phyloP scores from a whole-genome alignment of 2,888 invertebrate genomes.

The Pyrochroa serraticornis region DNA sequence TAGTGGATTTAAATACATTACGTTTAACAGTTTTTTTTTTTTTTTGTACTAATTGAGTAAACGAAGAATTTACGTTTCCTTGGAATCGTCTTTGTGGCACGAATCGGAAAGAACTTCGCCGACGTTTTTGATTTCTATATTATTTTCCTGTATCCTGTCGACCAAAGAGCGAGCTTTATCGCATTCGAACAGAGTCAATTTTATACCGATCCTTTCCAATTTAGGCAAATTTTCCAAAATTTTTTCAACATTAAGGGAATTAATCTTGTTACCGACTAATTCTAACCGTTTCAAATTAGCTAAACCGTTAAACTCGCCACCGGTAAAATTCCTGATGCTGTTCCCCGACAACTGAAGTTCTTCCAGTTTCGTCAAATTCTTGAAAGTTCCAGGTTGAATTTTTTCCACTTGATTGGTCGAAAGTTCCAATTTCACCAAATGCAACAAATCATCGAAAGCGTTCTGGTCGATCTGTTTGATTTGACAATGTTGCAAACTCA shows the following conservation, averaged over 20 bases:
- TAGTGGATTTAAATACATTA: too few relatives aligned
- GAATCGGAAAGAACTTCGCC: conserved; percentile 23
- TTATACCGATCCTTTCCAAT: conserved; percentile 23
- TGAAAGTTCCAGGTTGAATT: conserved; percentile 28
- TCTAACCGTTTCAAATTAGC: conserved; percentile 24
- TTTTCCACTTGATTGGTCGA: conserved; percentile 28
- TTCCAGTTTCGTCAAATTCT: conserved; percentile 24
- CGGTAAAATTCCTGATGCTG: conserved; percentile 26
- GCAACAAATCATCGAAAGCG: conserved; percentile 20
- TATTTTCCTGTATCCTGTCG: conserved; percentile 27
- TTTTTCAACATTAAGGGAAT: conserved; percentile 21
- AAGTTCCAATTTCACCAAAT: conserved; percentile 24
- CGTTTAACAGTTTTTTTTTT: too few relatives aligned
- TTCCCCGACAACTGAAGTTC: conserved; percentile 25
- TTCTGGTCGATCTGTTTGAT: conserved; percentile 24
- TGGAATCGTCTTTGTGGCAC: conserved; percentile 7
- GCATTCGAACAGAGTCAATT: conserved; percentile 23
- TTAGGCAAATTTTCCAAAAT: conserved; percentile 27
- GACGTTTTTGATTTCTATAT: conserved; percentile 29
- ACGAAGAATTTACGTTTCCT: too few relatives aligned
- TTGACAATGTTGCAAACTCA: conserved; percentile 26
- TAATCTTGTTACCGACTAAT: conserved; percentile 26
- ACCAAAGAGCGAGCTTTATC: conserved; percentile 20
- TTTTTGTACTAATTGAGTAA: too few relatives aligned
- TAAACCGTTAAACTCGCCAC: conserved; percentile 26